Evolutionary conservation across 2,888 invertebrate genomes (phyloP).

Genomic region (Drosophila differens): DNA sequence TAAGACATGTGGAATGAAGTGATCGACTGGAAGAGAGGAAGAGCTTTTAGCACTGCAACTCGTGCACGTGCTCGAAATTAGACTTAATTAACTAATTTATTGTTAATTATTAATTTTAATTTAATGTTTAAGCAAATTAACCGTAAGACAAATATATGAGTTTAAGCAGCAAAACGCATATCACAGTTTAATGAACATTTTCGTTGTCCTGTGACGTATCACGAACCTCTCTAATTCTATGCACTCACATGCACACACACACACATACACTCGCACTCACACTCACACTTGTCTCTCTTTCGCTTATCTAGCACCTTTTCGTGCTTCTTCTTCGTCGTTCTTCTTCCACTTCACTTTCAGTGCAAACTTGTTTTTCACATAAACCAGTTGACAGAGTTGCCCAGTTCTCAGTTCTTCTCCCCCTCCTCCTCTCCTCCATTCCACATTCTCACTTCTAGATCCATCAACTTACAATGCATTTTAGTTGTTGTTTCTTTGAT

Average conservation of each 20-base stretch:
- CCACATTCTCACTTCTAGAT: conserved; percentile 1
- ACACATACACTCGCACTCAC: not conserved
- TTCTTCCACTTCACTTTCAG: conserved; percentile 71
- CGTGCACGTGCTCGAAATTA: not conserved
- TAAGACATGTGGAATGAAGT: not conserved
- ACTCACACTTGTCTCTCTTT: conserved; percentile 13
- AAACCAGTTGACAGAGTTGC: conserved; percentile 62
- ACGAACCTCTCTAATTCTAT: conserved; percentile 17
- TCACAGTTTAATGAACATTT: not conserved
- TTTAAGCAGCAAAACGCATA: not conserved
- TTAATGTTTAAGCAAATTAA: not conserved
- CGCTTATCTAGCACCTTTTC: conserved; percentile 26
- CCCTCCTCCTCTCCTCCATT: not conserved
- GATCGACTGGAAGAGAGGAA: not conserved
- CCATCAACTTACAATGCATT: conserved; percentile 24
- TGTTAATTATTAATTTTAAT: not conserved
- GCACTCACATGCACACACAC: not conserved
- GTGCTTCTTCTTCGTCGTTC: conserved; percentile 22
- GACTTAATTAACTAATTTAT: not conserved
- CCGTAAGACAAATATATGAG: not conserved
- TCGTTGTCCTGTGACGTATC: not conserved
- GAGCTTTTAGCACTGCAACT: not conserved
- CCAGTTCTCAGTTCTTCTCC: conserved; percentile 5
- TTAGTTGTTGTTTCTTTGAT: not conserved
- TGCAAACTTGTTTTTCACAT: conserved; percentile 58